Evolutionary conservation across 2,113 vertebrate genomes (phyloP), one percentile per base, ranked within the genome.

Genomic region (Jacana jacana): DNA sequence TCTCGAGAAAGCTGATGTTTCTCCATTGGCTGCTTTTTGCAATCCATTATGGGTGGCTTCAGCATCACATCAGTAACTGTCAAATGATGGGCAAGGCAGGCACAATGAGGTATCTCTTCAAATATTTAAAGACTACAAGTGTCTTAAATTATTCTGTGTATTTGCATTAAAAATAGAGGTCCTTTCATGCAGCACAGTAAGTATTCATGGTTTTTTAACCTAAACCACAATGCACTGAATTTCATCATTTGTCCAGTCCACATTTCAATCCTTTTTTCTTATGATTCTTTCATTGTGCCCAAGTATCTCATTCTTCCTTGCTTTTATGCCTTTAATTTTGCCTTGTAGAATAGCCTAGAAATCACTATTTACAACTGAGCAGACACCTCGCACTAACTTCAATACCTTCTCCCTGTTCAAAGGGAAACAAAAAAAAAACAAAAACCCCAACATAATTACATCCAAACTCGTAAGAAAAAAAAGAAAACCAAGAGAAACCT

Each of bases 281-380:
- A 68, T 0, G 1, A 20, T 30, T 80, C 60, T 92, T 92, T 88
- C 90, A 81, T 60, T 94, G 48, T 92, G 69, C 64, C 27, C 88
- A 91, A 94, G 73, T 37, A 96, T 37, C 35, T 20, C 31, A 69
- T 84, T 95, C 48, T 93, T 75, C 28, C 58, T 92, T 79, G 37
- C 44, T 95, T 92, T 94, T 92, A 81, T 84, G 73, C 17, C 31
- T 93, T 93, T 79, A 81, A 91, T 93, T 89, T 71, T 93, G 44
- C 91, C 77, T 76, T 33, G n/a, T 15, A 91, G 65, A 95, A 91
- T 12, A 91, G 75, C 54, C 54, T 63, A 49, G 68, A 93, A 84
- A 68, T 44, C 58, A 49, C 65, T 84, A 37, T 88, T 95, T 88
- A 87, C 68, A 93, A 72, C 44, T 40, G 31, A 92, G 85, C 24